phyloP scores from a whole-genome alignment of 2,113 vertebrate genomes.

The Brachyhypopomus occidentalis region DNA sequence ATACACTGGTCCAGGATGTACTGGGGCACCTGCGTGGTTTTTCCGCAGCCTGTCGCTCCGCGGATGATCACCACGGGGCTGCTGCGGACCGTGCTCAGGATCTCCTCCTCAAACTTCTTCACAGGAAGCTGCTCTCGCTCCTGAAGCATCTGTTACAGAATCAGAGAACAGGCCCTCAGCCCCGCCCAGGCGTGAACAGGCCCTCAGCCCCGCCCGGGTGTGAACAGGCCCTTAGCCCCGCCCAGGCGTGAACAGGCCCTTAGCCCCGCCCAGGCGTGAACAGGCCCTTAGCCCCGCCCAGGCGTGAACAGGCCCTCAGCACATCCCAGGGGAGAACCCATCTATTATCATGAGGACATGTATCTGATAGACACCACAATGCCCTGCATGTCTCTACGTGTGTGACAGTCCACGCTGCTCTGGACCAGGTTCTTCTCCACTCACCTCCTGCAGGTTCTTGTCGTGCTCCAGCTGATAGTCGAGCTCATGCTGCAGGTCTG shows the following conservation, averaged over 20 bases:
- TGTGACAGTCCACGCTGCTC: too few relatives aligned
- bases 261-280: too few relatives aligned
- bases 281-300: too few relatives aligned
- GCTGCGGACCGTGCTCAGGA: constrained; percentile 75
- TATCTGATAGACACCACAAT: too few relatives aligned
- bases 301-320: not conserved
- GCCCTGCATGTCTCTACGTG: too few relatives aligned
- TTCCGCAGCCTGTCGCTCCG: constrained; percentile 95
- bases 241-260: too few relatives aligned
- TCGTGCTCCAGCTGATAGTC: constrained; percentile 84
- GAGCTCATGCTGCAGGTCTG: constrained; percentile 84
- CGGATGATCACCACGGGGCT: constrained; percentile 90
- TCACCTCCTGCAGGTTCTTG: constrained; percentile 79
- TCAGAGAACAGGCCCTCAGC: not conserved
- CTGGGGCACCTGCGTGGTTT: constrained; percentile 97
- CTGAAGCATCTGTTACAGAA: constrained; percentile 73
- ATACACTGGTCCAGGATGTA: constrained; percentile 91
- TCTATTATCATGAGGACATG: too few relatives aligned
- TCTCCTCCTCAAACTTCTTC: constrained; percentile 87
- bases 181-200: too few relatives aligned
- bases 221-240: too few relatives aligned
- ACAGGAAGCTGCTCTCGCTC: constrained; percentile 85
- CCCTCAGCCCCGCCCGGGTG: too few relatives aligned
- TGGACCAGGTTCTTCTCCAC: not conserved
- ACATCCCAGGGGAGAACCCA: not conserved